These are phyloP conservation scores for Arrhopalites spinosus DNA, from an alignment of 2,888 invertebrate genomes.

Conservation along the genomic window DNA sequence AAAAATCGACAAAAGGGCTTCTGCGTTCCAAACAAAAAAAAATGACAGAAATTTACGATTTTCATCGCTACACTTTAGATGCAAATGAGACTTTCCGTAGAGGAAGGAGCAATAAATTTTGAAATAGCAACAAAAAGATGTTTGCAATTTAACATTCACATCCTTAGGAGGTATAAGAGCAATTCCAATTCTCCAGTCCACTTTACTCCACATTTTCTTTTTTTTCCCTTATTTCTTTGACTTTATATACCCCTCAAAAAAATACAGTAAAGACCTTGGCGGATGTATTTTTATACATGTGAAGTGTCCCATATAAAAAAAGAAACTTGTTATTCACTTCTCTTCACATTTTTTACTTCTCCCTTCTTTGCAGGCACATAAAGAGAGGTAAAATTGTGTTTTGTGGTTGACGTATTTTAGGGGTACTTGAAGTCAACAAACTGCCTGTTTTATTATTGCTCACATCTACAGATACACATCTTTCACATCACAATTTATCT, in stretches of 20 bases:
- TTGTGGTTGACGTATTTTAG: slow-evolving; percentile 1
- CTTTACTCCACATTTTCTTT: background rate
- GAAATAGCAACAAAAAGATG: slow-evolving; percentile 27
- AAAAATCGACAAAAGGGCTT: slow-evolving; percentile 9
- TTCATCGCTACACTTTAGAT: slow-evolving; percentile 24
- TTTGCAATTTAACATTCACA: slow-evolving; percentile 19
- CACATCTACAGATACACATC: background rate
- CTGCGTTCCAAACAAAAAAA: slow-evolving; percentile 3
- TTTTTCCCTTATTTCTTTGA: background rate
- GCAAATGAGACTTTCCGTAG: slow-evolving; percentile 21
- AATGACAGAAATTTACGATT: slow-evolving; percentile 35
- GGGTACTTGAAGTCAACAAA: slow-evolving; percentile 18
- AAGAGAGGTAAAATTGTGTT: too few species aligned
- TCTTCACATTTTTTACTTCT: too few species aligned
- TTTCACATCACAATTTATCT: slow-evolving; percentile 9
- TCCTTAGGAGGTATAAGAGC: background rate
- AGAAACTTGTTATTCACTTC: too few species aligned
- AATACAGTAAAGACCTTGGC: too few species aligned
- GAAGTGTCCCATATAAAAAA: too few species aligned
- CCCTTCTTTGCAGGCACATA: too few species aligned
- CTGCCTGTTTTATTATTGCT: slow-evolving; percentile 20
- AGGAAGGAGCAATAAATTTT: slow-evolving; percentile 17
- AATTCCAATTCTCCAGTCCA: slow-evolving; percentile 9
- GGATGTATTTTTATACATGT: too few species aligned
- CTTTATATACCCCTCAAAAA: background rate